Evolutionary conservation across 2,888 invertebrate species (phyloP), one percentile per base, ranked within the genome.

Genomic region (Iphiclides podalirius): DNA sequence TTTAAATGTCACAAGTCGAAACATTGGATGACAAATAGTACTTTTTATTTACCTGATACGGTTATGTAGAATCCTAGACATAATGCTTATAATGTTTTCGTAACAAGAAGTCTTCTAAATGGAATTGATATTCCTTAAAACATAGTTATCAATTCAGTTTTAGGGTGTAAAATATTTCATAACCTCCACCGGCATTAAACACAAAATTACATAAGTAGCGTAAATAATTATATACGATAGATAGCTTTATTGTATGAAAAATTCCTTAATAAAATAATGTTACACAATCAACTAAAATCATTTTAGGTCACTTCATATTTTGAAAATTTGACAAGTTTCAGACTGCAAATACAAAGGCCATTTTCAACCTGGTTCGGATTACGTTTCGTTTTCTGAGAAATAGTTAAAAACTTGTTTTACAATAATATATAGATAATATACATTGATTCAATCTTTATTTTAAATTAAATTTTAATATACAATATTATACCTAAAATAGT

Each of bases 61-160:
- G 68, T 86, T 80, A 64, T 86, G 83, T 46, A 88, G 76, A 71
- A 88, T 84, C 67, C 87, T 79, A 57, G 88, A 87, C 88, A 88
- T 87, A 62, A 57, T 83, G 77, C 70, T 72, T 65, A 71, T 75
- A 70, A 70, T 61, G 20, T 54, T 72, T 69, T 50, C 35, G 52
- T 52, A 51, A 36, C 50, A 51, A 44, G 47, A 58, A 49, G 65
- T 60, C 60, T 69, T 62, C 56, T 48, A 31, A 31, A 52, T 44
- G 49, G 61, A 61, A 61, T 64, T 61, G 66, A 62, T 70, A 70
- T 72, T 72, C 74, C 75, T 62, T 67, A 69, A 67, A 69, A 61
- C 66, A 66, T 66, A 58, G 59, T 79, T 77, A 77, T 77, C 73
- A 75, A 66, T 57, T 61, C 12, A 63, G 55, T 47, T 54, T 54